Evolutionary conservation across 2,888 invertebrate species (phyloP).

Genomic region (Pterostichus niger): DNA sequence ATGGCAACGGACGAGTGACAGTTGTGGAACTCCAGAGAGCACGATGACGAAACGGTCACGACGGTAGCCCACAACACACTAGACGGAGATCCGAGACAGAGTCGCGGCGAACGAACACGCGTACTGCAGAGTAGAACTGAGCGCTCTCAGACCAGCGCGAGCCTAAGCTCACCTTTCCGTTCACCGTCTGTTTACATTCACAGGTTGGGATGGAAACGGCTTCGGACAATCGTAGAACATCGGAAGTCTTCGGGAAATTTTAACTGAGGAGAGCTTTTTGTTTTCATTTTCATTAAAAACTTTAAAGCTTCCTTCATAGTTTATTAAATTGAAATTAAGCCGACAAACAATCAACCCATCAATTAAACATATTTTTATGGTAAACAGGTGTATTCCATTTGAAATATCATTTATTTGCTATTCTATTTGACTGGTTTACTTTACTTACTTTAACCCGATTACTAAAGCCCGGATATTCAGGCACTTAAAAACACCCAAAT

Average conservation of each 20-base stretch:
- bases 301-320: not conserved
- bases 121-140: constrained; percentile 7
- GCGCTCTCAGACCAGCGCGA: constrained; percentile 29
- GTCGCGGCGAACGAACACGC: constrained; percentile 27
- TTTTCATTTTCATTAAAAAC: constrained; percentile 13
- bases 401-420: no score
- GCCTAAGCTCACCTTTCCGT: constrained; percentile 49
- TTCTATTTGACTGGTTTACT: no score
- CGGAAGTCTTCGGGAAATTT: constrained; percentile 58
- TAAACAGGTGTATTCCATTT: no score
- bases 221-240: constrained; percentile 39
- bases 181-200: constrained; percentile 64
- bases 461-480: no score
- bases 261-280: constrained; percentile 13
- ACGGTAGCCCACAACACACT: constrained; percentile 12
- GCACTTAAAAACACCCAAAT: no score
- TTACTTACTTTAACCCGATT: no score
- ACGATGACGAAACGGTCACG: constrained; percentile 5
- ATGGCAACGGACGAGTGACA: no score
- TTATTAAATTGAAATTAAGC: not conserved
- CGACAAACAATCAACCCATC: no score
- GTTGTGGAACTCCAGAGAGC: not conserved
- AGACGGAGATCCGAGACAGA: constrained; percentile 32
- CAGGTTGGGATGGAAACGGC: constrained; percentile 64
- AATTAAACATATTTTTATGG: no score